Percentiles rank a stretch among this genome's conserved stretches.
phyloP scores from a whole-genome alignment of 2,888 invertebrate species.

The Mylabris sibirica region DNA sequence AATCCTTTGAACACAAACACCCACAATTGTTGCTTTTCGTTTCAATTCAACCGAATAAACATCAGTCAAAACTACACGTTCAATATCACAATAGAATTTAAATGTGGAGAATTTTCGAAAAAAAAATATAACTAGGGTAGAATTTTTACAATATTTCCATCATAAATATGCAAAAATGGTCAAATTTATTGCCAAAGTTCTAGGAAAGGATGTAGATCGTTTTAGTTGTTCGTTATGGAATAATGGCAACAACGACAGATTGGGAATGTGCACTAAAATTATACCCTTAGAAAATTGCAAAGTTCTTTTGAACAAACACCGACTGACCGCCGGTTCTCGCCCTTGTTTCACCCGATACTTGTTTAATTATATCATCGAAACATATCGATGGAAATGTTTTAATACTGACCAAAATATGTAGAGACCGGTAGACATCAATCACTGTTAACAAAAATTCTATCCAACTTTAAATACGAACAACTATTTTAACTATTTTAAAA shows the following conservation, averaged over 20 bases:
- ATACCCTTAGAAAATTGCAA: constrained; percentile 8
- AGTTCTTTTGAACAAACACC: constrained; percentile 6
- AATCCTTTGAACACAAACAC: constrained; percentile 51
- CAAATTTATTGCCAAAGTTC: constrained; percentile 10
- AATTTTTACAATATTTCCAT: not conserved
- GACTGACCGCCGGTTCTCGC: constrained; percentile 4
- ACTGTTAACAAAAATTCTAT: constrained; percentile 10
- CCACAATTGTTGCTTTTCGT: constrained; percentile 45
- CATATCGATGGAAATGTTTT: too few relatives aligned
- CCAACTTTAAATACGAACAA: not conserved
- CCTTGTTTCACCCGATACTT: not conserved
- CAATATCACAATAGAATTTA: constrained; percentile 33
- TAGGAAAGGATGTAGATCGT: not conserved
- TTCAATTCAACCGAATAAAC: constrained; percentile 51
- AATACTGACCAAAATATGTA: constrained; percentile 12
- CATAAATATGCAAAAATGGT: constrained; percentile 15
- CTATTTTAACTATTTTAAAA: constrained; percentile 21
- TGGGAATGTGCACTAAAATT: constrained; percentile 1
- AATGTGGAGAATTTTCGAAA: not conserved
- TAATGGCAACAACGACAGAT: not conserved
- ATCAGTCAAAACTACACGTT: constrained; percentile 53
- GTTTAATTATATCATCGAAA: not conserved
- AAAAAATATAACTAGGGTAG: not conserved
- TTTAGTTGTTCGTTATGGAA: not conserved
- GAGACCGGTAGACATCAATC: constrained; percentile 19